Evolutionary conservation across 2,888 invertebrate genomes (phyloP), one percentile per base, ranked within the genome.

Genomic region (Abscondita cerata): DNA sequence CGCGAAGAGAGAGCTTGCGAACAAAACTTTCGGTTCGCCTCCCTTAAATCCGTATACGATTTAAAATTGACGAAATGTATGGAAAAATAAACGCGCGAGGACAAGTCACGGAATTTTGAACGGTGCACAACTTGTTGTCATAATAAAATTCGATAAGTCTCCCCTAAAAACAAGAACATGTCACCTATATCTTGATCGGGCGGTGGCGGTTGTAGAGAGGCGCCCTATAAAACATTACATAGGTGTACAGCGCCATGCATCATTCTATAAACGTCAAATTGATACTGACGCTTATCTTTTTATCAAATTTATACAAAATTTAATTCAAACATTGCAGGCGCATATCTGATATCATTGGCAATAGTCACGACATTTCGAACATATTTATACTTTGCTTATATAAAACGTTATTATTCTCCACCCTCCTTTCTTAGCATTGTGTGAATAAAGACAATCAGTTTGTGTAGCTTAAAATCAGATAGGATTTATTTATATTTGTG

Each of bases 231-330:
- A 64, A 60, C 59, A 59, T 59, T 58, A 55, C 50, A 46, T 56
- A 60, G 52, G 60, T 64, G 60, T 54, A 57, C 56, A 57, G 41
- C 53, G 44, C 59, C 61, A 69, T 69, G 68, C 69, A 66, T 70
- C 69, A 69, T 68, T 66, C 67, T 60, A 67, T 68, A 69, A 69
- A 75, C 74, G 77, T 76, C 76, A 75, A 75, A 77, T 76, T 74
- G 76, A 76, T 77, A 73, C 70, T 68, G 65, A 63, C 64, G 60
- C 66, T 72, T 76, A 76, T 76, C 76, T 70, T 18, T n/a, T 67
- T 67, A 78, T 78, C 78, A 77, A 78, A 78, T 78, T 78, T 78
- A 78, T 78, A 77, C 77, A 77, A 77, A 78, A 77, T 77, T 77
- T 77, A 77, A 78, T 78, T 76, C 76, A 77, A 76, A 78, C 78